Evolutionary conservation across 2,113 vertebrate species (phyloP).

Genomic region (Origma solitaria): DNA sequence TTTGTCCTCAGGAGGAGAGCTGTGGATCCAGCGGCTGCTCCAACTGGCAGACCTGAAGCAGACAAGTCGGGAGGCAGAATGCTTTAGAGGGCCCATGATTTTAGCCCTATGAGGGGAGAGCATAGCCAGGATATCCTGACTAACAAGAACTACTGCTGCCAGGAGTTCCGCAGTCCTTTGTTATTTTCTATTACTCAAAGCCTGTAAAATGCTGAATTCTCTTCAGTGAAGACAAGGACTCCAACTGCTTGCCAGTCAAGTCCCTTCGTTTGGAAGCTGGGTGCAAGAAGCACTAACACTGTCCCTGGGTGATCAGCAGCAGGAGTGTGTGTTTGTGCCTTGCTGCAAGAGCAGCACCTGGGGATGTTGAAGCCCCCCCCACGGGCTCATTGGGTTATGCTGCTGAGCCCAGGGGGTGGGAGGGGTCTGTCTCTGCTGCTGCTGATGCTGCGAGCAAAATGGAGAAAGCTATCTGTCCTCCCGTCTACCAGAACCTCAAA

Average conservation of each 20-base stretch:
- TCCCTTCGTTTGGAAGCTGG: not conserved
- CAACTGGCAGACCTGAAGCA: not conserved
- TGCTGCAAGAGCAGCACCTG: not conserved
- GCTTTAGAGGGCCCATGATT: not conserved
- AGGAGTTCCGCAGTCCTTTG: not conserved
- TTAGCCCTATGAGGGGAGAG: not conserved
- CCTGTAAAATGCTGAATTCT: not conserved
- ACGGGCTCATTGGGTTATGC: not conserved
- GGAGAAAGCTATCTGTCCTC: not conserved
- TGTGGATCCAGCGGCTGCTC: constrained; percentile 39
- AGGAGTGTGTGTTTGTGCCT: not conserved
- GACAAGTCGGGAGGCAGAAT: not conserved
- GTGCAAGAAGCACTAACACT: not conserved
- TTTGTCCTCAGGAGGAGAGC: constrained; percentile 70
- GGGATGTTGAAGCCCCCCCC: not conserved
- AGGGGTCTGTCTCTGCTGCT: not conserved
- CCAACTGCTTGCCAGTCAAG: not conserved
- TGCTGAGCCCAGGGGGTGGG: not conserved
- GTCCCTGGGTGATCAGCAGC: not conserved
- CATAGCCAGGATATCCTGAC: not conserved
- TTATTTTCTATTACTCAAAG: not conserved
- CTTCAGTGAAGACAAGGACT: not conserved
- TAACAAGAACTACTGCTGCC: not conserved
- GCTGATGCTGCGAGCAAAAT: not conserved
- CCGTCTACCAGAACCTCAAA: not conserved